A percentile compares a stretch with the other conserved stretches of the same genome.
Evolutionary conservation across 2,113 vertebrate species (phyloP).

Genomic region (Ammodytes marinus): DNA sequence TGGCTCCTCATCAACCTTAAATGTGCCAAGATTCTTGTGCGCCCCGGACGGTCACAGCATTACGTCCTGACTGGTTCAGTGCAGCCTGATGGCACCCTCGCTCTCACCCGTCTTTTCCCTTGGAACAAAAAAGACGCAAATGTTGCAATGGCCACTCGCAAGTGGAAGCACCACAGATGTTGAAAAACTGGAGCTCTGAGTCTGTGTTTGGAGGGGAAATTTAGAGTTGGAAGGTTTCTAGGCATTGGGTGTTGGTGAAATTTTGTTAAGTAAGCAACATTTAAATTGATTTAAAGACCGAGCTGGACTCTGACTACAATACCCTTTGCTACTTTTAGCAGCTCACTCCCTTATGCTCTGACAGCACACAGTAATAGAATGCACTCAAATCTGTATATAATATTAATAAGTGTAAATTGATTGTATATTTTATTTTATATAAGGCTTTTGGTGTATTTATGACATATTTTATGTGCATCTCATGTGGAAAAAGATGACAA

Average conservation of each 20-base stretch:
- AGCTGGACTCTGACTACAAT: slow-evolving; percentile 47
- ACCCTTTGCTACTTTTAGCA: slow-evolving; percentile 32
- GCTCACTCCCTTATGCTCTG: slow-evolving; percentile 39
- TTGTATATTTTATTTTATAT: slow-evolving; percentile 77
- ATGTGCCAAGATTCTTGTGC: slow-evolving; percentile 83
- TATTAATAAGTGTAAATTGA: slow-evolving; percentile 71
- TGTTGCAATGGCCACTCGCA: slow-evolving; percentile 85
- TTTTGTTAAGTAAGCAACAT: slow-evolving; percentile 9
- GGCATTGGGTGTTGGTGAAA: background rate
- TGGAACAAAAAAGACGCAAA: slow-evolving; percentile 89
- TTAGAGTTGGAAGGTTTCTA: background rate
- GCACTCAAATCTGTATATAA: slow-evolving; percentile 84
- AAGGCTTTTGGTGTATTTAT: slow-evolving; percentile 76
- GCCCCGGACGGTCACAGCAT: slow-evolving; percentile 82
- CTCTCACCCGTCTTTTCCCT: slow-evolving; percentile 85
- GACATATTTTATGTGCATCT: slow-evolving; percentile 53
- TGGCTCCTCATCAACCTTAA: slow-evolving; percentile 91
- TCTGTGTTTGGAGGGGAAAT: slow-evolving; percentile 6
- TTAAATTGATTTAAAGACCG: background rate
- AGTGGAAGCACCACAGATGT: slow-evolving; percentile 91
- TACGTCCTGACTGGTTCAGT: slow-evolving; percentile 88
- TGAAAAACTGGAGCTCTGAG: slow-evolving; percentile 56
- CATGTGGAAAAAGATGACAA: slow-evolving; percentile 52
- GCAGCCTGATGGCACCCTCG: slow-evolving; percentile 76
- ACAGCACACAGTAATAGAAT: slow-evolving; percentile 71